Base-by-base conservation (phyloP, 2,797 vertebrate species). In the Pogoniulus pusillus region DNA sequence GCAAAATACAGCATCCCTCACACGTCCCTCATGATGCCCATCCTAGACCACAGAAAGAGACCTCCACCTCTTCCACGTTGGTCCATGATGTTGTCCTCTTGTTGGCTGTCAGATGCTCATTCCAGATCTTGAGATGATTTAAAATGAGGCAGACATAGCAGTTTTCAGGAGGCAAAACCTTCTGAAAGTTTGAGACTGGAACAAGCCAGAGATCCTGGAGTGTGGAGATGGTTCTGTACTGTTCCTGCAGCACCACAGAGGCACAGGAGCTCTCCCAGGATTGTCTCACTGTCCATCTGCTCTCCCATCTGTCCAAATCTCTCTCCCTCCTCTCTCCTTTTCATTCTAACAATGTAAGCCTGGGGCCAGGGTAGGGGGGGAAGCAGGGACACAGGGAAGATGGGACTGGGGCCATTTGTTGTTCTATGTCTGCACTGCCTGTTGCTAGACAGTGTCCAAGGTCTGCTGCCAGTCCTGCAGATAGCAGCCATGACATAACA, bases 221-320 rank as follows among this genome's bases (percentile, higher is more conserved):
- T 60, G 11, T 77, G 57, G 66, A 65, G 83, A 27, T 74, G 51
- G 15, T 73, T 10, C 30, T 17, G 70, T 81, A 17, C 89, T 76
- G 92, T 86, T 87, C 86, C 86, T 51, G 51, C n/a, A 69, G 82
- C 57, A 64, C 79, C 71, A 35, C 22, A 27, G 79, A 77, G 53
- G 53, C 83, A 65, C 79, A 53, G 1, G 4, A 74, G 85, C 68
- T 66, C 89, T 88, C 81, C 58, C 58, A 53, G 72, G 6, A 78
- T 74, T 88, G 89, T 65, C 81, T 91, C 89, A 82, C 47, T 57
- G 72, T 82, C 92, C 92, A 93, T 93, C 85, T 93, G 89, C 81
- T 91, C 77, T 74, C 32, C 92, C 92, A 91, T 85, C 92, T 91
- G 92, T 82, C 63, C 68, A 57, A 55, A 78, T 57, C 58, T 37